Percentiles rank a stretch among this genome's conserved stretches.
Conservation (phyloP, 2,113 vertebrate species). For the Noturus placidus region DNA sequence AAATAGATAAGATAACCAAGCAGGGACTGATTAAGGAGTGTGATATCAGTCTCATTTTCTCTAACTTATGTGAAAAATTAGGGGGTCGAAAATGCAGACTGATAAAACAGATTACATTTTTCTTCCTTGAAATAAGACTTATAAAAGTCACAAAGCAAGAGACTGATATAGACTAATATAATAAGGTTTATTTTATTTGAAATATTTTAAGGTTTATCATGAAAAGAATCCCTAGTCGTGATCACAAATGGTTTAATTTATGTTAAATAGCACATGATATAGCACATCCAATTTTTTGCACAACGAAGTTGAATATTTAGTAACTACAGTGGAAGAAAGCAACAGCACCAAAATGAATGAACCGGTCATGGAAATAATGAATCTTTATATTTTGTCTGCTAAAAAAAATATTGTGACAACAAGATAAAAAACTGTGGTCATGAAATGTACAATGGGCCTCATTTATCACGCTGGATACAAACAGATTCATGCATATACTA, state of each 20-base stretch:
- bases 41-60: background rate
- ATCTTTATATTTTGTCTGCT: too few relatives aligned
- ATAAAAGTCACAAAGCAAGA: background rate
- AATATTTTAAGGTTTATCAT: background rate
- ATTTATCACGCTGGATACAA: background rate
- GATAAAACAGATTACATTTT: background rate
- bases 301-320: background rate
- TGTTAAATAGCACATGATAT: background rate
- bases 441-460: background rate
- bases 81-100: background rate
- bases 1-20: conserved; percentile 64
- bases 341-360: background rate
- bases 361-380: background rate
- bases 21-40: background rate
- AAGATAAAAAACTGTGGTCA: too few relatives aligned
- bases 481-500: background rate
- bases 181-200: background rate
- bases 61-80: background rate
- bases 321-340: background rate
- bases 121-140: background rate
- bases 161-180: background rate
- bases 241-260: background rate
- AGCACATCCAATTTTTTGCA: too few relatives aligned
- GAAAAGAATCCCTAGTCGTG: background rate
- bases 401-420: background rate